Percentiles rank a stretch among this genome's conserved stretches.
These are phyloP conservation scores for Choloepus didactylus DNA, from an alignment of 2,797 vertebrate species.

Conservation along the genomic window DNA sequence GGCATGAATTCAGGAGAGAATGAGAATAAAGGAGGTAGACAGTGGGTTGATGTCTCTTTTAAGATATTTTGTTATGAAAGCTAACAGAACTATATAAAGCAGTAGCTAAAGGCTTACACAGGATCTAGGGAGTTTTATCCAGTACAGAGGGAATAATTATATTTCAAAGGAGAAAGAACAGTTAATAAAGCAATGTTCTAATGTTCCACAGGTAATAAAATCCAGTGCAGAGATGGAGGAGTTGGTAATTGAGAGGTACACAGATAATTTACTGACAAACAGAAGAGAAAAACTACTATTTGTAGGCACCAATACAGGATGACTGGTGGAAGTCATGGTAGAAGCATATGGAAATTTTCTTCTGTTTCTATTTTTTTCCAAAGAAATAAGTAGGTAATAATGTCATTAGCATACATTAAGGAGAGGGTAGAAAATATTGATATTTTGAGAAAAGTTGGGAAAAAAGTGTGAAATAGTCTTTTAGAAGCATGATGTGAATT, in stretches of 20 bases:
- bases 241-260: not conserved
- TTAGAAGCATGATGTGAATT: not conserved
- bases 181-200: not conserved
- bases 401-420: not conserved
- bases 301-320: not conserved
- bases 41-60: not conserved
- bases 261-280: not conserved
- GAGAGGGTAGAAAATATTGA: not conserved
- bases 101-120: not conserved
- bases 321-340: not conserved
- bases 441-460: not conserved
- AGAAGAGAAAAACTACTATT: not conserved
- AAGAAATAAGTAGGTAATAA: not conserved
- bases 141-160: not conserved
- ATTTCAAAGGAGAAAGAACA: not conserved
- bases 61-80: not conserved
- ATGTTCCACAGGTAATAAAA: not conserved
- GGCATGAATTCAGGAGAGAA: not conserved
- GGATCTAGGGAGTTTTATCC: not conserved
- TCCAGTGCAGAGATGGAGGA: not conserved
- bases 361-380: not conserved
- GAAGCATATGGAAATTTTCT: not conserved
- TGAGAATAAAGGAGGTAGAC: not conserved
- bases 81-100: not conserved
- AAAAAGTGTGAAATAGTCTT: not conserved